phyloP scores from a whole-genome alignment of 2,113 vertebrate genomes.

The Origma solitaria region DNA sequence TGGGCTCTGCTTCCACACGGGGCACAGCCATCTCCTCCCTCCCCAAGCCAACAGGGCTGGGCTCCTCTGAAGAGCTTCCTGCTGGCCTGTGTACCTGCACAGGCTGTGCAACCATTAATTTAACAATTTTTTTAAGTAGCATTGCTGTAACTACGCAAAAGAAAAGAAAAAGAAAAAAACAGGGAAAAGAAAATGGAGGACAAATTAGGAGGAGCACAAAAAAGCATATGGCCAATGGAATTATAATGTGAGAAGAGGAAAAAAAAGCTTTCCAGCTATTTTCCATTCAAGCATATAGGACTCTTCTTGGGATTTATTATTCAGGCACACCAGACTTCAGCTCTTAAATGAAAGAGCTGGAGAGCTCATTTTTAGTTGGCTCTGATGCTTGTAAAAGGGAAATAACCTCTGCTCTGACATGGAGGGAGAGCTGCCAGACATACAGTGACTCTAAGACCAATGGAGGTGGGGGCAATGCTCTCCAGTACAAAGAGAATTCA shows the following conservation, averaged over 20 bases:
- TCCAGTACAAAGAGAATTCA: neutral
- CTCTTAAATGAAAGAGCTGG: neutral
- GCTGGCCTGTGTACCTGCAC: neutral
- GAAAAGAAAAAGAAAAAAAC: neutral
- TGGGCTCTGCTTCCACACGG: neutral
- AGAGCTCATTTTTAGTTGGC: neutral
- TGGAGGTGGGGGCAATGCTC: neutral
- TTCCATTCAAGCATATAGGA: neutral
- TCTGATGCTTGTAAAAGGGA: neutral
- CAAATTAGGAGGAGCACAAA: neutral
- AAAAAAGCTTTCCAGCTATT: neutral
- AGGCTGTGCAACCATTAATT: neutral
- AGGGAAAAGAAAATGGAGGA: neutral
- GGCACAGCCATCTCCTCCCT: neutral
- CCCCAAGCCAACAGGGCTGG: neutral
- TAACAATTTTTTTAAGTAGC: neutral
- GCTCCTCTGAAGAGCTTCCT: neutral
- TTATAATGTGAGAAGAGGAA: neutral
- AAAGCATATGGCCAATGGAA: neutral
- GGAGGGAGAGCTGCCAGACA: neutral
- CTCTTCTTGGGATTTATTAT: neutral
- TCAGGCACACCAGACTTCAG: neutral
- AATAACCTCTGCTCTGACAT: fast-evolving
- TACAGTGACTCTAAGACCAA: no score
- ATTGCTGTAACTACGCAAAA: neutral